Conservation (phyloP, 2,113 vertebrate species). For the Platanista minor region DNA sequence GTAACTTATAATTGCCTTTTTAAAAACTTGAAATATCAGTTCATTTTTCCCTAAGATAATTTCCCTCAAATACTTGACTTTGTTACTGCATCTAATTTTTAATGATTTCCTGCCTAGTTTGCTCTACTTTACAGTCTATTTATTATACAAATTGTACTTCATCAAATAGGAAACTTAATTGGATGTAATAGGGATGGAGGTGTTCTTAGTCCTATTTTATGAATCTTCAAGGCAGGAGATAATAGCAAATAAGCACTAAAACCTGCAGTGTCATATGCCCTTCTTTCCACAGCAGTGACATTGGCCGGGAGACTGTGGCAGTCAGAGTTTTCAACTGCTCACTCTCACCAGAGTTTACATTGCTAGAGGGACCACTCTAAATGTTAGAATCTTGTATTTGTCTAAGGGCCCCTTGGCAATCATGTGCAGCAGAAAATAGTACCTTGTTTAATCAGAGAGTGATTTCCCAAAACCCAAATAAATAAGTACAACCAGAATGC, state of each 20-base stretch:
- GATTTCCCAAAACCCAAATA: background rate
- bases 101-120: slow-evolving; percentile 61
- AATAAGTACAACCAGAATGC: background rate
- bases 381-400: background rate
- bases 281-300: background rate
- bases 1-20: slow-evolving; percentile 59
- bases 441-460: background rate
- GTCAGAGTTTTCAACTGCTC: background rate
- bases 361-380: background rate
- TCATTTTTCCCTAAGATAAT: slow-evolving; percentile 27
- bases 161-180: slow-evolving; percentile 36
- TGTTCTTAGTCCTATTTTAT: background rate
- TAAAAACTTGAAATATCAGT: slow-evolving; percentile 50
- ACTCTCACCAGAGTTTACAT: background rate
- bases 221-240: background rate
- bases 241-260: background rate
- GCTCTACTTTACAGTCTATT: slow-evolving; percentile 49
- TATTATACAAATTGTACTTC: slow-evolving; percentile 57
- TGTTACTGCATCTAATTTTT: slow-evolving; percentile 56
- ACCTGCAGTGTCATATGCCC: rapidly evolving
- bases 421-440: background rate
- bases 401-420: background rate
- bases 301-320: rapidly evolving
- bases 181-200: background rate
- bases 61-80: slow-evolving; percentile 71